These are phyloP conservation scores for Chroicocephalus ridibundus DNA, from an alignment of 2,113 vertebrate species.

Conservation along the genomic window DNA sequence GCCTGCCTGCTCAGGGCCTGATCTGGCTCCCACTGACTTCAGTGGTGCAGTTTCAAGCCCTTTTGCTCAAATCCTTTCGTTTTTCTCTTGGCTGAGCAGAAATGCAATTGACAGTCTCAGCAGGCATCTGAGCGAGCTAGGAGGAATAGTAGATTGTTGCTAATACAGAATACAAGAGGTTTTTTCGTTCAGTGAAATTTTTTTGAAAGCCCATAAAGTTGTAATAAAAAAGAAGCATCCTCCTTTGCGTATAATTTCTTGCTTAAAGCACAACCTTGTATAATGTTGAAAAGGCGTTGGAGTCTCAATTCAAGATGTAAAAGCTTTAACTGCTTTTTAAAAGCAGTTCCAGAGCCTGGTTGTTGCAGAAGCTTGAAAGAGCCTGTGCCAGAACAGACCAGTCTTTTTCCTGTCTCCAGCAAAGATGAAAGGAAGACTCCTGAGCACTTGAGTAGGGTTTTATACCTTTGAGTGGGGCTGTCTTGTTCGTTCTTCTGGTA, in stretches of 20 bases:
- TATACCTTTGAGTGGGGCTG: not conserved
- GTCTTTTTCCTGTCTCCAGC: not conserved
- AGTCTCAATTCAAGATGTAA: not conserved
- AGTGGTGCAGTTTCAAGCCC: not conserved
- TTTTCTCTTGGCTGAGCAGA: constrained; percentile 57
- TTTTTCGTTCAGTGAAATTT: not conserved
- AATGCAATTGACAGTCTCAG: constrained; percentile 38
- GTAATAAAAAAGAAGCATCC: constrained; percentile 27
- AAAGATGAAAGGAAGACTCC: not conserved
- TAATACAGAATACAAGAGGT: not conserved
- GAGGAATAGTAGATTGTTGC: not conserved
- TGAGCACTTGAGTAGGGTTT: not conserved
- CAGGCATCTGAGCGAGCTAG: constrained; percentile 16
- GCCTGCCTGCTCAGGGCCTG: not conserved
- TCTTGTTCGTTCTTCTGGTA: not conserved
- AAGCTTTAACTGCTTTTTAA: not conserved
- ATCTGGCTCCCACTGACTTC: not conserved
- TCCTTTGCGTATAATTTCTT: constrained; percentile 33
- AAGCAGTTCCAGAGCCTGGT: not conserved
- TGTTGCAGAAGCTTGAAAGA: not conserved
- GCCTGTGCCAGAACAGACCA: not conserved
- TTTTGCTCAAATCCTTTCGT: constrained; percentile 26
- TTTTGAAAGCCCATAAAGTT: constrained; percentile 28
- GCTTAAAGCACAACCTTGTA: not conserved
- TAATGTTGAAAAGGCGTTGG: not conserved